Base-by-base conservation (phyloP, 2,888 invertebrate species). In the Hypomecis punctinalis region DNA sequence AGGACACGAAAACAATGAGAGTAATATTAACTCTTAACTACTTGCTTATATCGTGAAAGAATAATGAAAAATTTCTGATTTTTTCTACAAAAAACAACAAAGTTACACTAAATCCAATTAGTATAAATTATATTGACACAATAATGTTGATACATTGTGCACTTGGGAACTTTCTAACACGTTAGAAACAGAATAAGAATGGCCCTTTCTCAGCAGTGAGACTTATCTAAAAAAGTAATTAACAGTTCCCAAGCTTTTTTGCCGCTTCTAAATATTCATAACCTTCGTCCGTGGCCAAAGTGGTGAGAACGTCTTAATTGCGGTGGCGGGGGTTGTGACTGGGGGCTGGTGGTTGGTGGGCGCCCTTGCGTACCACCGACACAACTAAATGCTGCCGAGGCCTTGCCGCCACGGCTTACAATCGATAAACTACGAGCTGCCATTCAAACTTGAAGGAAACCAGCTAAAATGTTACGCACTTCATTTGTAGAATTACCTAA, bases 241-340 rank as follows among this genome's bases (percentile, higher is more conserved):
- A 1, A 8, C 36, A 35, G 10, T 33, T 35, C 6, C 6, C 2
- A 6, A 23, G 3, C 23, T 23, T 1, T 48, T 36, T 6, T 54
- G 54, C 11, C 67, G 9, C 43, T 42, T 69, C 67, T 69, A 55
- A 8, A 0, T 5, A 3, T 46, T 66, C 9, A 6, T 42, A 63
- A 42, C 0, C 63, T 59, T 62, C n/a, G 39, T 10, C 39, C 13
- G 42, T 39, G 4, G 10, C 42, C 48, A 47, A 63, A 69, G 45
- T 57, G 48, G 67, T 63, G 67, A 68, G 59, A 72, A 67, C 65
- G 78, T 86, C 85, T 86, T 87, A 87, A 88, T 86, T 80, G 82
- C 78, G 78, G 82, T 68, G 40, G 60, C 70, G 45, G 35, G 59
- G 48, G 53, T 52, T 45, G 70, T 75, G 74, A 72, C 72, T 76